These are phyloP conservation scores for Mandrillus leucophaeus DNA, from an alignment of 2,113 vertebrate species.

Conservation along the genomic window DNA sequence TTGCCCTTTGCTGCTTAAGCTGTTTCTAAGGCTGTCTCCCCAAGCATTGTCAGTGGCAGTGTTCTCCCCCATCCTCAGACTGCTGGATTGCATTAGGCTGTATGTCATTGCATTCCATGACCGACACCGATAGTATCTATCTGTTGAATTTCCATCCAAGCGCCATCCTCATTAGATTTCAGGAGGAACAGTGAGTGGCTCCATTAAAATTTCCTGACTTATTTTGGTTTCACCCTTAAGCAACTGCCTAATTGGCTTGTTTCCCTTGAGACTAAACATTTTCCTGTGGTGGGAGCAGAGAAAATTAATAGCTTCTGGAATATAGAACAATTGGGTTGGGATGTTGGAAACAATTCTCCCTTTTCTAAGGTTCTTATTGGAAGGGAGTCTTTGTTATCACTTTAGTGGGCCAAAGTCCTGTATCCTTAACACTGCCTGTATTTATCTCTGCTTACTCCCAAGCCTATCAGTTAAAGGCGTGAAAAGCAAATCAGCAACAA, in stretches of 20 bases:
- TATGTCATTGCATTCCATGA: not conserved
- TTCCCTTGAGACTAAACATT: slow-evolving; percentile 62
- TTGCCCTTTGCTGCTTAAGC: not conserved
- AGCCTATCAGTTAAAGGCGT: not conserved
- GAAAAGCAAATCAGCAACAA: not conserved
- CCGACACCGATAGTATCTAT: not conserved
- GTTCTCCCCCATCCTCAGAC: not conserved
- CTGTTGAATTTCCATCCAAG: slow-evolving; percentile 9
- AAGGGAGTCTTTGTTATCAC: not conserved
- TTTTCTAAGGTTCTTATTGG: slow-evolving; percentile 41
- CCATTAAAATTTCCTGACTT: slow-evolving; percentile 63
- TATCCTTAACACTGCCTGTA: not conserved
- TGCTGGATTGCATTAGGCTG: not conserved
- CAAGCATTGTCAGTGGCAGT: not conserved
- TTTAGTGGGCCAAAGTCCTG: not conserved
- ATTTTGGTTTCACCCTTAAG: slow-evolving; percentile 68
- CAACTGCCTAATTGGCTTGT: slow-evolving; percentile 64
- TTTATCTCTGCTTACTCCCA: not conserved
- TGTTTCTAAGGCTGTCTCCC: not conserved
- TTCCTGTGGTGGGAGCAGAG: slow-evolving; percentile 40
- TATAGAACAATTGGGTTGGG: not conserved
- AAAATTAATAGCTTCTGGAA: slow-evolving; percentile 56
- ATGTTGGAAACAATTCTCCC: slow-evolving; percentile 6
- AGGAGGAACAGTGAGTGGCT: slow-evolving; percentile 9
- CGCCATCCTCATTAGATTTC: slow-evolving; percentile 33